phyloP scores from a whole-genome alignment of 2,888 invertebrate genomes.

The Heliconius ethilla region DNA sequence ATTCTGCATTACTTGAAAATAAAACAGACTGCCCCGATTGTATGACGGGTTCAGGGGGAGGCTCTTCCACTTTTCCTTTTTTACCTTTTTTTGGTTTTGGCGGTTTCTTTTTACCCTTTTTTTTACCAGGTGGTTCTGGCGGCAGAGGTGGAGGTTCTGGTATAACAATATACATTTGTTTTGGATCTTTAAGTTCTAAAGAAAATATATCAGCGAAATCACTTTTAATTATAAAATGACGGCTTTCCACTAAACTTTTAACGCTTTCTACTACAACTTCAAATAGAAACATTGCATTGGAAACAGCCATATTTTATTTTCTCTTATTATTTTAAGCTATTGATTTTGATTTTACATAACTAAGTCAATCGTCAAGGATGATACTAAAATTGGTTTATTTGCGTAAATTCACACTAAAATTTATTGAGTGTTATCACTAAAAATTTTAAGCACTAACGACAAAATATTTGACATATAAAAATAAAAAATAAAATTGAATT shows the following conservation, averaged over 20 bases:
- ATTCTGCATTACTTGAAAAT: slow-evolving; percentile 68
- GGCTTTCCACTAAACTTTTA: slow-evolving; percentile 62
- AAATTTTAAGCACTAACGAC: neutral
- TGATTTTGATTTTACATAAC: slow-evolving; percentile 25
- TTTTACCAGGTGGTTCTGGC: slow-evolving; percentile 66
- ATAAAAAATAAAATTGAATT: neutral
- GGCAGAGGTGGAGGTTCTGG: slow-evolving; percentile 74
- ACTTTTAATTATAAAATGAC: slow-evolving; percentile 64
- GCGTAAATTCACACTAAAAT: neutral
- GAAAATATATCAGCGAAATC: slow-evolving; percentile 76
- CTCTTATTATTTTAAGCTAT: slow-evolving; percentile 36
- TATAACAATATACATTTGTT: slow-evolving; percentile 72
- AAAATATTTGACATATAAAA: slow-evolving; percentile 15
- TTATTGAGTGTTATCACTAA: neutral
- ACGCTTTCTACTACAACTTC: slow-evolving; percentile 73
- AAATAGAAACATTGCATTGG: slow-evolving; percentile 72
- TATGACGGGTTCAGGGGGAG: slow-evolving; percentile 70
- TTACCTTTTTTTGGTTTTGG: slow-evolving; percentile 58
- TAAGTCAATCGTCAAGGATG: neutral
- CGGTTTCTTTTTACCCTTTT: slow-evolving; percentile 59
- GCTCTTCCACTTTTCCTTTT: slow-evolving; percentile 59
- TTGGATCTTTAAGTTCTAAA: slow-evolving; percentile 73
- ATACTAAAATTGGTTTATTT: slow-evolving; percentile 3
- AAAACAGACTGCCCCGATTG: slow-evolving; percentile 75
- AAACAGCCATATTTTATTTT: slow-evolving; percentile 65